Percentiles rank a stretch among this genome's conserved stretches.
phyloP scores from a whole-genome alignment of 2,113 vertebrate species.

The Bettongia penicillata region DNA sequence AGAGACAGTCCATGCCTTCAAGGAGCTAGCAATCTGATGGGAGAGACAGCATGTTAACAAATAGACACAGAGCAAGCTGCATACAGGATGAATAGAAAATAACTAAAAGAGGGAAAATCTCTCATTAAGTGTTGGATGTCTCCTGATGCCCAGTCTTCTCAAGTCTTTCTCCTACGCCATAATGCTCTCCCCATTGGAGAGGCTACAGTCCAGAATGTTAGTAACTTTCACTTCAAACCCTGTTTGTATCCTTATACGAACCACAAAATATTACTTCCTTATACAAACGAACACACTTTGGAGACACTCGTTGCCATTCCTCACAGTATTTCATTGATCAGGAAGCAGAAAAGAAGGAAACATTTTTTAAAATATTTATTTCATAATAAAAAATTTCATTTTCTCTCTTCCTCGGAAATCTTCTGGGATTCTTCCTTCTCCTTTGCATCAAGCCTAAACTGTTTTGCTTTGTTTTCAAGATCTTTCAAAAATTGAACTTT shows the following conservation, averaged over 20 bases:
- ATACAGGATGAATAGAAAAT: background rate
- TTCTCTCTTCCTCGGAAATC: background rate
- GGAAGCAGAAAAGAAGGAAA: background rate
- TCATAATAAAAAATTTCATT: background rate
- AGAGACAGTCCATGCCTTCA: background rate
- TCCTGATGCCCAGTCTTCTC: no score
- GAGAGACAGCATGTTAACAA: background rate
- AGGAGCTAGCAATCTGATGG: background rate
- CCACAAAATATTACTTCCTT: background rate
- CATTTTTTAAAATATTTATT: background rate
- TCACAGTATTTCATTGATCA: background rate
- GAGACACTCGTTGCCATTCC: background rate
- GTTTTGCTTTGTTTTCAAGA: background rate
- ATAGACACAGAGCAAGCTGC: background rate
- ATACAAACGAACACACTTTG: background rate
- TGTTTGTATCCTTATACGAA: background rate
- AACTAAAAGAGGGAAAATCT: no score
- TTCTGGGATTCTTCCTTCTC: background rate
- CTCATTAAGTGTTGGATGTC: no score
- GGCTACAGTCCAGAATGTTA: no score
- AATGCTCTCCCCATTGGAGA: no score
- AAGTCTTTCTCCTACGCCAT: no score
- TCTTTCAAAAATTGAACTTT: no score
- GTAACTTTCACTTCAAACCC: no score
- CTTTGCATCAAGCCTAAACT: background rate